Percentiles rank a stretch among this genome's conserved stretches.
Evolutionary conservation across 2,113 vertebrate genomes (phyloP).

Genomic region (Dasypus novemcinctus): DNA sequence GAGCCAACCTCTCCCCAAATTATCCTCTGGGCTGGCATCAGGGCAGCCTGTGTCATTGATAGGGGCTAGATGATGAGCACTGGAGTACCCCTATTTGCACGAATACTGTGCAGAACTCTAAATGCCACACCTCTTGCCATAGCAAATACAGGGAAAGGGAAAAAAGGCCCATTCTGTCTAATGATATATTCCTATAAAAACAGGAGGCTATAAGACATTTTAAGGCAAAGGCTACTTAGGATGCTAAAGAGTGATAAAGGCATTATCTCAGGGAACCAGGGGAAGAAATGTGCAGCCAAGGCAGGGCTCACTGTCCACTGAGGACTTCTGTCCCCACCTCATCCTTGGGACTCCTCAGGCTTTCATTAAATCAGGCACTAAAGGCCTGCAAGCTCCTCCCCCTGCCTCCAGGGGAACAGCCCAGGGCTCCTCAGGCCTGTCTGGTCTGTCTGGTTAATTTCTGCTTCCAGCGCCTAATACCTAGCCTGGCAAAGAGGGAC

Average conservation of each 20-base stretch:
- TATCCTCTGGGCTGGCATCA: neutral
- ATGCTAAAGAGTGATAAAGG: neutral
- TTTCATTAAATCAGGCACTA: neutral
- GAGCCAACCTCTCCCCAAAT: neutral
- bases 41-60: neutral
- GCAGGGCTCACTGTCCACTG: neutral
- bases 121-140: neutral
- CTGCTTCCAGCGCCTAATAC: neutral
- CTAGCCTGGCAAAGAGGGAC: neutral
- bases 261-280: neutral
- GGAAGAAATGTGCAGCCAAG: neutral
- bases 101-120: neutral
- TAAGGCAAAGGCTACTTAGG: neutral
- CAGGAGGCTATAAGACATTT: neutral
- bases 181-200: neutral
- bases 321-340: neutral
- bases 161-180: neutral
- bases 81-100: neutral
- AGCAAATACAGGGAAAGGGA: neutral
- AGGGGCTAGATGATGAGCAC: neutral
- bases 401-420: neutral
- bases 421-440: neutral
- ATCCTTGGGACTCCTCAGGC: neutral
- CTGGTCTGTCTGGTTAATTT: neutral
- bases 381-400: neutral